Base-by-base conservation (phyloP, 2,113 vertebrate species). In the Merops nubicus region DNA sequence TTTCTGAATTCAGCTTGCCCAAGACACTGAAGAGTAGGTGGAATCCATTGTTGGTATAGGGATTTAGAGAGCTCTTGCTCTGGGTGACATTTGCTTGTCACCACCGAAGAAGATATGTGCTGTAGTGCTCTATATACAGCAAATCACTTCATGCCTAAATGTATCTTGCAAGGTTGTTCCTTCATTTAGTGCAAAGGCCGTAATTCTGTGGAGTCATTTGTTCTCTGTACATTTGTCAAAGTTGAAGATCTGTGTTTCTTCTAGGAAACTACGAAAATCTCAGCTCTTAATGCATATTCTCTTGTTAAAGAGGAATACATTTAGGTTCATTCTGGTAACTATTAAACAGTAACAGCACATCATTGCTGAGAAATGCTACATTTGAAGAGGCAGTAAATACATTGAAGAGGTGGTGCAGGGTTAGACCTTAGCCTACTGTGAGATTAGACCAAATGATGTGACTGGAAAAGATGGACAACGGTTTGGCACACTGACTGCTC, bases 61-160 rank as follows among this genome's bases (percentile, higher is more conserved):
- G 33, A 9, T 82, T 78, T 63, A 78, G 42, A 67, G 68, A 78
- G 38, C 62, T 94, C 20, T 81, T 86, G 51, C 64, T 87, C 77
- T 72, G 34, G 50, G 51, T 93, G 47, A 75, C 65, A 36, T 93
- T 87, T 81, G 31, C 47, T 87, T 93, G 69, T 93, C 73, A 65
- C 26, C 80, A 75, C 33, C 7, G 6, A 85, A 78, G 60, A 87
- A 78, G 59, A 28, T 85, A 57, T 14, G 38, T 87, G 73, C 84
- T 74, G 33, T 72, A 89, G 84, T 95, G 43, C 81, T 91, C 81
- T 94, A 78, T 63, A 75, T 57, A 89, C 76, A 89, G 73, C 68
- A 92, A n/a, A 83, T 79, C 53, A 56, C 57, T 90, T 88, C 12
- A 33, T 89, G n/a, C 42, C 68, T 84, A 89, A 86, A 87, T 57